Conservation (phyloP, 2,888 invertebrate genomes). For the Drosophila demipolita region DNA sequence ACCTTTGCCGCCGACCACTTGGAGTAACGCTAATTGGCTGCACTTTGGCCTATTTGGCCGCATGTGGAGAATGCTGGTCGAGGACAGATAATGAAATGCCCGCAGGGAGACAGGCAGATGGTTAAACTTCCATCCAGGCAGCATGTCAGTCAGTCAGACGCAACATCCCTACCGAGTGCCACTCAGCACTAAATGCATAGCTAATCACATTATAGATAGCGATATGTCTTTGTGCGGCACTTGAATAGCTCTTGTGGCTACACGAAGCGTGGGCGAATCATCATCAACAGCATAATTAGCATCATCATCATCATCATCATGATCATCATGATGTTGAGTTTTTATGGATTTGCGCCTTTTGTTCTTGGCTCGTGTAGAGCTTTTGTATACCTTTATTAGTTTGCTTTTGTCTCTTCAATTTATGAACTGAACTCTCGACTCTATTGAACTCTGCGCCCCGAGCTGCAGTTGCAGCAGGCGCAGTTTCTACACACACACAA, state of each 20-base stretch:
- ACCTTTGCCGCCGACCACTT: slow-evolving; percentile 52
- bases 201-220: slow-evolving; percentile 65
- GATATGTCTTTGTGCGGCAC: slow-evolving; percentile 63
- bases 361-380: slow-evolving; percentile 35
- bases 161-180: slow-evolving; percentile 46
- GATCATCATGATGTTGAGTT: slow-evolving; percentile 7
- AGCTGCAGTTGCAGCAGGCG: slow-evolving; percentile 35
- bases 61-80: slow-evolving; percentile 26
- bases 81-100: slow-evolving; percentile 62
- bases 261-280: slow-evolving; percentile 51
- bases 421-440: slow-evolving; percentile 66
- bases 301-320: slow-evolving; percentile 5
- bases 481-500: slow-evolving; percentile 24
- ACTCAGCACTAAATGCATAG: slow-evolving; percentile 62
- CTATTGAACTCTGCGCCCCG: slow-evolving; percentile 49
- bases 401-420: slow-evolving; percentile 70
- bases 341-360: slow-evolving; percentile 61
- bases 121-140: slow-evolving; percentile 9
- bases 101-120: slow-evolving; percentile 27
- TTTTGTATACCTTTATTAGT: slow-evolving; percentile 65
- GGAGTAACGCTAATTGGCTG: slow-evolving; percentile 57
- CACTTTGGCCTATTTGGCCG: slow-evolving; percentile 54
- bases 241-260: slow-evolving; percentile 52
- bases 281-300: slow-evolving; percentile 21
- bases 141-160: slow-evolving; percentile 18